phyloP scores from a whole-genome alignment of 2,797 vertebrate species.

The Eremophila alpestris region DNA sequence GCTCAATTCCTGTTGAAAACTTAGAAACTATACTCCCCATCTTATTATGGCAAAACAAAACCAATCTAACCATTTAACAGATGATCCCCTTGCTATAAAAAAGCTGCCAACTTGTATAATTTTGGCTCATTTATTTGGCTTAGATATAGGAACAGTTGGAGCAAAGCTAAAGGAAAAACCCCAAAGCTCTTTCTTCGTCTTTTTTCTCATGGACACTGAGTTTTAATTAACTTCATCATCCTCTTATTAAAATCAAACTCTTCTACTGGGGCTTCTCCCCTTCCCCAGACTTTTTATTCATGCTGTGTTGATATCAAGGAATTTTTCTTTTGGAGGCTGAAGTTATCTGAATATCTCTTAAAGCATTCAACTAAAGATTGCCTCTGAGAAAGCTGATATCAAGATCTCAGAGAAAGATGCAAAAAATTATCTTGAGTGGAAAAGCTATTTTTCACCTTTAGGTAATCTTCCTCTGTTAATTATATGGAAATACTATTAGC shows the following conservation, averaged over 20 bases:
- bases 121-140: slow-evolving; percentile 58
- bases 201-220: slow-evolving; percentile 22
- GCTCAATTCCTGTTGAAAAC: slow-evolving; percentile 15
- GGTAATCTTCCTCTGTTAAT: background rate
- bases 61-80: slow-evolving; percentile 24
- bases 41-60: background rate
- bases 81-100: slow-evolving; percentile 48
- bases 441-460: background rate
- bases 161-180: slow-evolving; percentile 52
- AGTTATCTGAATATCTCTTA: background rate
- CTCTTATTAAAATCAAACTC: slow-evolving; percentile 59
- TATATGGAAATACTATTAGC: background rate
- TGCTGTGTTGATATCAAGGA: background rate
- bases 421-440: background rate
- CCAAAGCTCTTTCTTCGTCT: slow-evolving; percentile 5
- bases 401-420: background rate
- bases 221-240: slow-evolving; percentile 71
- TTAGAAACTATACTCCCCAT: background rate
- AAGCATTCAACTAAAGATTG: background rate
- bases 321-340: background rate
- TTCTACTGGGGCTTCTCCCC: background rate
- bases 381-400: background rate
- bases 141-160: slow-evolving; percentile 63
- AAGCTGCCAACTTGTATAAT: slow-evolving; percentile 15
- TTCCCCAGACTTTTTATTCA: background rate